Conservation (phyloP, 2,888 invertebrate genomes). For the Cephus rjabovi region DNA sequence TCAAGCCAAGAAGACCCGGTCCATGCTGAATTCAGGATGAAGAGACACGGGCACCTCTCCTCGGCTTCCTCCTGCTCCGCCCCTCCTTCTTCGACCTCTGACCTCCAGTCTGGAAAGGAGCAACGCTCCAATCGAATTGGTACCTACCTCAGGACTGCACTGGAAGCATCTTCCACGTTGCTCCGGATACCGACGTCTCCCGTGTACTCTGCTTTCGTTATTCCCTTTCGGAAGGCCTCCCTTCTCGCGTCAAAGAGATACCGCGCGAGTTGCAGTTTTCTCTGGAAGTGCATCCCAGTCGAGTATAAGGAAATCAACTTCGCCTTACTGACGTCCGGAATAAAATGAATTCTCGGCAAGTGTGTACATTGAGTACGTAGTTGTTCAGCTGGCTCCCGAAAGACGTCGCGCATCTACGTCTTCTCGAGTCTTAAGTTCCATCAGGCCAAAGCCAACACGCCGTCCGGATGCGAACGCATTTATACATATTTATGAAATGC, state of each 20-base stretch:
- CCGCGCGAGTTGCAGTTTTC: not conserved
- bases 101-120: not conserved
- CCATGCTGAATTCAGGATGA: not conserved
- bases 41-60: not conserved
- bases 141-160: not conserved
- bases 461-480: not conserved
- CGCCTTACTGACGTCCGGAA: not conserved
- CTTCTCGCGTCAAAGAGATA: not conserved
- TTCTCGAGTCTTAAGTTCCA: constrained; percentile 1
- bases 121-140: not conserved
- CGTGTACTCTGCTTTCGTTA: not conserved
- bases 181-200: not conserved
- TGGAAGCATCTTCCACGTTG: not conserved
- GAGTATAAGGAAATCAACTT: not conserved
- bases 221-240: not conserved
- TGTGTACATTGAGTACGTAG: not conserved
- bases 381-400: not conserved
- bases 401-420: not conserved
- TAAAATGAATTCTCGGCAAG: not conserved
- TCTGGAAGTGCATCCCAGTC: not conserved
- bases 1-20: not conserved
- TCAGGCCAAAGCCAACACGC: not conserved
- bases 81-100: not conserved
- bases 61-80: not conserved
- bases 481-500: constrained; percentile 6